phyloP scores from a whole-genome alignment of 2,797 vertebrate genomes.

The Enteromius paludinosus region DNA sequence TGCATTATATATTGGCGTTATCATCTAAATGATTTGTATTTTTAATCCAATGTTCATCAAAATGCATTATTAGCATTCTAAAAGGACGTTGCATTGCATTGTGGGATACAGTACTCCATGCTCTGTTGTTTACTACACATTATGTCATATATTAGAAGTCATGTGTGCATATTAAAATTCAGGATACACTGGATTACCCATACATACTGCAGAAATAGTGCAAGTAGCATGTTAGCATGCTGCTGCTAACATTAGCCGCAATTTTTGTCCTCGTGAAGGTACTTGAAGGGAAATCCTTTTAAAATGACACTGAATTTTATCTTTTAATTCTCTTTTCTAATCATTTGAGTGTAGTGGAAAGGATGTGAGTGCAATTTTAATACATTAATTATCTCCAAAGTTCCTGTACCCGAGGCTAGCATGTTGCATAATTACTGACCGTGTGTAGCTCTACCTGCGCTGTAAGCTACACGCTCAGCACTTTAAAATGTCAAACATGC shows the following conservation, averaged over 20 bases:
- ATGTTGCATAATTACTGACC: constrained; percentile 34
- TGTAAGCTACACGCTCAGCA: constrained; percentile 39
- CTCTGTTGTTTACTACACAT: neutral
- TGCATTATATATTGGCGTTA: neutral
- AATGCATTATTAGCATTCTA: neutral
- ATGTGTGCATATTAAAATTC: neutral
- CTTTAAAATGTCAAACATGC: constrained; percentile 54
- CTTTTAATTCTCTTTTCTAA: constrained; percentile 12
- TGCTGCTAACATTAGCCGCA: neutral
- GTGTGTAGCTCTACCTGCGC: constrained; percentile 34
- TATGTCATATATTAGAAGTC: neutral
- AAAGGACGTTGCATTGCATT: neutral
- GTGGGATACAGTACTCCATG: neutral
- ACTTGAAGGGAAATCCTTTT: neutral
- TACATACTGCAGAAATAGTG: neutral
- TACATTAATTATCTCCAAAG: constrained; percentile 45
- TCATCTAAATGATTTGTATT: neutral
- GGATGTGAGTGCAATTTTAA: constrained; percentile 43
- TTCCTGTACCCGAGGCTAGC: constrained; percentile 26
- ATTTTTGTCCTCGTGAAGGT: neutral
- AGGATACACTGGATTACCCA: neutral
- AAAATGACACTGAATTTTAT: neutral
- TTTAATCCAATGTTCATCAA: neutral
- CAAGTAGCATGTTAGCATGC: neutral
- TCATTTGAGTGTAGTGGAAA: constrained; percentile 30